Percentiles rank a stretch among this genome's conserved stretches.
Conservation (phyloP, 2,797 vertebrate genomes). For the Cyclopterus lumpus region DNA sequence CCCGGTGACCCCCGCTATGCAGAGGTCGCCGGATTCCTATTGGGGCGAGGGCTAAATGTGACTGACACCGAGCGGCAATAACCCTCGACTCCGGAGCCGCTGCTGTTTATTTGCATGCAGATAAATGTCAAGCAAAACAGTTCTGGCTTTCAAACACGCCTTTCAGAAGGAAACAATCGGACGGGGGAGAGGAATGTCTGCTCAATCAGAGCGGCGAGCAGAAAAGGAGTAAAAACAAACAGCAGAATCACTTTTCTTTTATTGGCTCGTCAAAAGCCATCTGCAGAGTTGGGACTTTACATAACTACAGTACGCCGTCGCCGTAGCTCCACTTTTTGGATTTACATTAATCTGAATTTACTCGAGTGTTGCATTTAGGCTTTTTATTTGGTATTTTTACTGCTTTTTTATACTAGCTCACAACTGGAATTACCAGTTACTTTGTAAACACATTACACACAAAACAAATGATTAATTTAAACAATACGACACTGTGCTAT, state of each 20-base stretch:
- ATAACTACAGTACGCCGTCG: neutral
- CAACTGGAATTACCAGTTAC: neutral
- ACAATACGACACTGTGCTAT: neutral
- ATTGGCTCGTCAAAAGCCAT: neutral
- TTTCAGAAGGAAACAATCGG: conserved; percentile 34
- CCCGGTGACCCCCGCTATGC: conserved; percentile 90
- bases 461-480: neutral
- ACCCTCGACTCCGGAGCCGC: conserved; percentile 71
- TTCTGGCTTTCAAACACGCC: conserved; percentile 52
- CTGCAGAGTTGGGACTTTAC: neutral
- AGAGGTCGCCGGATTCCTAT: conserved; percentile 92
- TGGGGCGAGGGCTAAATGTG: conserved; percentile 81
- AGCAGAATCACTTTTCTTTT: neutral
- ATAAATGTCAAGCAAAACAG: conserved; percentile 76
- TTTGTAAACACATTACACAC: neutral
- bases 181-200: conserved; percentile 29
- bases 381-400: neutral
- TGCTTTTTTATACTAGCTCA: neutral
- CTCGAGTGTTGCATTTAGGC: neutral
- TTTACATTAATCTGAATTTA: neutral
- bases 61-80: conserved; percentile 78
- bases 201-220: neutral
- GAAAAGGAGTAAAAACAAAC: conserved; percentile 1
- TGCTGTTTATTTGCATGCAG: conserved; percentile 69
- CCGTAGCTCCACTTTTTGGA: neutral